A percentile compares a stretch with the other conserved stretches of the same genome.
These are phyloP conservation scores for Todus mexicanus DNA, from an alignment of 2,797 vertebrate species.

Conservation along the genomic window DNA sequence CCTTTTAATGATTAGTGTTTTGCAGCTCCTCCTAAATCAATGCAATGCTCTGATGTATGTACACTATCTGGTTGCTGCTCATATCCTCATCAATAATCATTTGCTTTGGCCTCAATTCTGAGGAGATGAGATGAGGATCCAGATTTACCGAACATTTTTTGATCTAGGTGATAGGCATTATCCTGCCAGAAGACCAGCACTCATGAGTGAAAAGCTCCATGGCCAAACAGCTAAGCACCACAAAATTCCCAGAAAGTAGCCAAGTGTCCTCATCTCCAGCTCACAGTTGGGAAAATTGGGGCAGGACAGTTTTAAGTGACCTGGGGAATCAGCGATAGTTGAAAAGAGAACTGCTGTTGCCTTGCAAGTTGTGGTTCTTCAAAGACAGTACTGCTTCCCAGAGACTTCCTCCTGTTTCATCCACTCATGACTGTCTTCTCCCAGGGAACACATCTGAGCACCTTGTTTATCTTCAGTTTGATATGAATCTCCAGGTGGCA, in stretches of 20 bases:
- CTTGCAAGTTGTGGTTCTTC: not conserved
- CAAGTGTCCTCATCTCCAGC: not conserved
- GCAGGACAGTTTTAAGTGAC: not conserved
- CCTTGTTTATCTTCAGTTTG: not conserved
- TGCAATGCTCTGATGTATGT: not conserved
- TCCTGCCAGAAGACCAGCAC: not conserved
- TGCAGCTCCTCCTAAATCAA: not conserved
- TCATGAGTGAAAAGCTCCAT: not conserved
- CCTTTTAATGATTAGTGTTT: not conserved
- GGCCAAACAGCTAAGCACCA: not conserved
- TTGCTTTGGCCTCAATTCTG: not conserved
- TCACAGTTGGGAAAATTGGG: not conserved
- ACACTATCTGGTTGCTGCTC: not conserved
- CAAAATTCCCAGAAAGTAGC: not conserved
- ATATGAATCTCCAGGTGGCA: not conserved
- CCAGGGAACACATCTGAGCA: not conserved
- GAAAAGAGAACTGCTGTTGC: not conserved
- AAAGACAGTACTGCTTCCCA: not conserved
- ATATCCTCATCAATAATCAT: not conserved
- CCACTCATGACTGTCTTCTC: not conserved
- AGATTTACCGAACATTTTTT: not conserved
- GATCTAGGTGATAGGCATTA: not conserved
- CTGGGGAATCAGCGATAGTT: not conserved
- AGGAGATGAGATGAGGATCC: not conserved
- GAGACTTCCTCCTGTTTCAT: not conserved